These are phyloP conservation scores for Tachina lurida DNA, from an alignment of 2,888 invertebrate species.

Conservation along the genomic window DNA sequence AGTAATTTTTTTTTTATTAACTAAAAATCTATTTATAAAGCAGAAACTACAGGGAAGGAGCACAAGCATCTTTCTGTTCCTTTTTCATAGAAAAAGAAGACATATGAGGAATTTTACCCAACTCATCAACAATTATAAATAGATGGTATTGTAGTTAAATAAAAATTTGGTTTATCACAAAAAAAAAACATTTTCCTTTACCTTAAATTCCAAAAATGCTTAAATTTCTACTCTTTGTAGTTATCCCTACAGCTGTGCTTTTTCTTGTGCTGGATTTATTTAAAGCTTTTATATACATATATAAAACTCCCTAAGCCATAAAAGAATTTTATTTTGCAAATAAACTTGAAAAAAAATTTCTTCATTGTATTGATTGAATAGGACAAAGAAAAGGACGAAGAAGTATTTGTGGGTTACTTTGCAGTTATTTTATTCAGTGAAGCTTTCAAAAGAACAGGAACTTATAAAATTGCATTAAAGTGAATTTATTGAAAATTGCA, in stretches of 20 bases:
- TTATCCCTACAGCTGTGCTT: neutral
- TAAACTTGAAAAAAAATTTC: slow-evolving; percentile 2
- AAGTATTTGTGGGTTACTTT: slow-evolving; percentile 6
- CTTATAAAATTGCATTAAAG: slow-evolving; percentile 69
- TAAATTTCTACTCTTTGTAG: no score
- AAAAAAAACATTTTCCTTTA: no score
- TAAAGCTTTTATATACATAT: slow-evolving; percentile 1
- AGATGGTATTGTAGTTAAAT: no score
- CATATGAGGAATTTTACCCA: no score
- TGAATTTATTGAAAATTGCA: slow-evolving; percentile 70
- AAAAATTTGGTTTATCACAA: no score
- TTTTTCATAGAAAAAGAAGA: no score
- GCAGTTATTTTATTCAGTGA: slow-evolving; percentile 20
- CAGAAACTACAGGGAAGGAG: no score
- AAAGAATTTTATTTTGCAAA: slow-evolving; percentile 25
- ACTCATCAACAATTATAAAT: no score
- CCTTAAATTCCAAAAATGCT: no score
- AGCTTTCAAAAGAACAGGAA: slow-evolving; percentile 61
- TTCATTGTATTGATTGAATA: slow-evolving; percentile 5
- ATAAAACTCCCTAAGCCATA: slow-evolving; percentile 34
- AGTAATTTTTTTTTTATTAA: no score
- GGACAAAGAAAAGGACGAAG: neutral
- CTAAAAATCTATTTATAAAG: no score
- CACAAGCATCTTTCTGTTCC: no score
- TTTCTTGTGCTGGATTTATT: neutral